Conservation (phyloP, 2,113 vertebrate species). For the Leucopternis melanops region DNA sequence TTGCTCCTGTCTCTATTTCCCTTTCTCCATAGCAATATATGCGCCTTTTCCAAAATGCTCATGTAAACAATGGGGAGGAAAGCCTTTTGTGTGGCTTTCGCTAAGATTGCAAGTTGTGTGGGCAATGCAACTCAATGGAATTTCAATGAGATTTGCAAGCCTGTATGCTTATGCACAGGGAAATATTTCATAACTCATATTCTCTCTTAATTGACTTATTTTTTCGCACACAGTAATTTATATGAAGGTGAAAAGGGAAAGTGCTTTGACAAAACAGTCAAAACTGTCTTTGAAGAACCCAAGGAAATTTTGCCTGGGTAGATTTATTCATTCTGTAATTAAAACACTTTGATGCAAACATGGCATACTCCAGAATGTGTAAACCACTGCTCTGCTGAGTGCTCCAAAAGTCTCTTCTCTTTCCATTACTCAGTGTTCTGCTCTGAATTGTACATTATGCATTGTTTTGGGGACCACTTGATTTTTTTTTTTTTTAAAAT, state of each 20-base stretch:
- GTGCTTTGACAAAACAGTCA: neutral
- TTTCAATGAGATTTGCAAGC: conserved; percentile 7
- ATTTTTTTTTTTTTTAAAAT: neutral
- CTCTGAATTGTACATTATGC: neutral
- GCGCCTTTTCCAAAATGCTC: neutral
- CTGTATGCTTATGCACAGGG: neutral
- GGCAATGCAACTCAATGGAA: neutral
- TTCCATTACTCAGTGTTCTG: neutral
- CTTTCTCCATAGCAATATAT: neutral
- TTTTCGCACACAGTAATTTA: neutral
- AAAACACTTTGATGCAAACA: neutral
- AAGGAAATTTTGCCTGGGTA: neutral
- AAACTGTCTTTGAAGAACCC: conserved; percentile 19
- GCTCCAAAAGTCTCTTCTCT: neutral
- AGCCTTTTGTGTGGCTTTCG: conserved; percentile 26
- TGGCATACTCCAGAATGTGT: neutral
- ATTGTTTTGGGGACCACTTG: neutral
- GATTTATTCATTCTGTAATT: neutral
- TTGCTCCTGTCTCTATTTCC: neutral
- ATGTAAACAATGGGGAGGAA: neutral
- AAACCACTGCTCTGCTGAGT: neutral
- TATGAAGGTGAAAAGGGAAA: neutral
- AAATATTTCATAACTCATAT: neutral
- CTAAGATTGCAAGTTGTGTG: conserved; percentile 9
- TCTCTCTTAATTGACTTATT: neutral